Conservation (phyloP, 1,140 invertebrate species). For the Philopotamus ludificatus region DNA sequence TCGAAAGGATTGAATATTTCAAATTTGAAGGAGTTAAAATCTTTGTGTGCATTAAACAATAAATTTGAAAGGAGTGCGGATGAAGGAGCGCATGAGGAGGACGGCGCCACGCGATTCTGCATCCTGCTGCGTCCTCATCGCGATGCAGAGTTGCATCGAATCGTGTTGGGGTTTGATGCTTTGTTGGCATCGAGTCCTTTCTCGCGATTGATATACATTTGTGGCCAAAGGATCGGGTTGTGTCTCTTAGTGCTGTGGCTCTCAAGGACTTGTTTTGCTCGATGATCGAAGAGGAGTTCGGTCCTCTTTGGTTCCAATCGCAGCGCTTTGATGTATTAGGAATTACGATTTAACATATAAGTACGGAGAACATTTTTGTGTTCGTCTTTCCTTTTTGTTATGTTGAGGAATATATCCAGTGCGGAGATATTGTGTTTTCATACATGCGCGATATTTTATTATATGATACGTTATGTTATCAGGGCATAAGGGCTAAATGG, state of each 20-base stretch:
- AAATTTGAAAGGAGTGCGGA: constrained; percentile 12
- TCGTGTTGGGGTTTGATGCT: no score
- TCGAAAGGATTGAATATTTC: constrained; percentile 22
- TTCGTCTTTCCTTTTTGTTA: constrained; percentile 22
- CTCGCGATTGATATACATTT: not conserved
- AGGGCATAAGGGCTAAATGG: no score
- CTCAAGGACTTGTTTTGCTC: not conserved
- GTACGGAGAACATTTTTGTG: constrained; percentile 26
- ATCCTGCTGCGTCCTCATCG: no score
- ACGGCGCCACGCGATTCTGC: no score
- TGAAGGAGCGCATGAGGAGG: no score
- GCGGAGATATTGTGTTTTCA: constrained; percentile 27
- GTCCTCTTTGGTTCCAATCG: not conserved
- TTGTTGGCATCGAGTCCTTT: no score
- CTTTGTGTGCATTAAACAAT: constrained; percentile 29
- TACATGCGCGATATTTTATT: constrained; percentile 30
- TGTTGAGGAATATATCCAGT: constrained; percentile 3
- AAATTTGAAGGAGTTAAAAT: constrained; percentile 29
- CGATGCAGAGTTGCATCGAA: no score
- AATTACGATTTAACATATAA: constrained; percentile 30
- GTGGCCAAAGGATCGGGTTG: not conserved
- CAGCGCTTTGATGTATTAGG: constrained; percentile 31
- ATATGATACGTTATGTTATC: constrained; percentile 14
- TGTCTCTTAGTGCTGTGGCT: not conserved
- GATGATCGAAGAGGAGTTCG: not conserved